These are phyloP conservation scores for Plectropomus leopardus DNA, from an alignment of 2,113 vertebrate species.

Conservation along the genomic window DNA sequence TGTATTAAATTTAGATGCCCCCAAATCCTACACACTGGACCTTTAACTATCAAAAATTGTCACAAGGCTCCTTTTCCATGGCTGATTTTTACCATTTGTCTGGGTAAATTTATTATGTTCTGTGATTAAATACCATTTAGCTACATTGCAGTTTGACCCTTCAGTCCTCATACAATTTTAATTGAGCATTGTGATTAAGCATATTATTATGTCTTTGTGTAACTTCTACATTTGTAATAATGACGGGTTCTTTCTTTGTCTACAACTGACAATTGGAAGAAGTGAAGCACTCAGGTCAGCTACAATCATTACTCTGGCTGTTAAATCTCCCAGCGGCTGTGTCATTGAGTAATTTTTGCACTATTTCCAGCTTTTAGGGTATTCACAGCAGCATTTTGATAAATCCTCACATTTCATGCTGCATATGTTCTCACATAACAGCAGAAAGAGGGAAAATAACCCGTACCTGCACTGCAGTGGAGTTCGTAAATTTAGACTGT, in stretches of 20 bases:
- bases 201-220: constrained; percentile 24
- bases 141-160: constrained; percentile 21
- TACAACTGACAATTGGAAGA: neutral
- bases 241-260: constrained; percentile 12
- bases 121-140: constrained; percentile 39
- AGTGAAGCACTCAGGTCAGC: constrained; percentile 9
- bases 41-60: too few species aligned
- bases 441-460: constrained; percentile 26
- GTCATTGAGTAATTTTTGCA: constrained; percentile 23
- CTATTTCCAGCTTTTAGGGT: constrained; percentile 27
- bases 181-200: constrained; percentile 31
- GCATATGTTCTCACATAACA: constrained; percentile 30
- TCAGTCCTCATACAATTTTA: constrained; percentile 25
- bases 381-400: constrained; percentile 37
- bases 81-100: constrained; percentile 22
- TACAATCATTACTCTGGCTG: constrained; percentile 17
- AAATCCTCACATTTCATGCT: constrained; percentile 35
- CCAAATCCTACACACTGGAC: too few species aligned
- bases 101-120: constrained; percentile 35
- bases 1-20: too few species aligned
- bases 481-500: constrained; percentile 57
- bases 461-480: constrained; percentile 33
- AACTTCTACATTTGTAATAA: constrained; percentile 11
- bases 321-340: neutral
- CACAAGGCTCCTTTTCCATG: neutral